Conservation (phyloP, 1,140 invertebrate species). For the Papilio aristodemus region DNA sequence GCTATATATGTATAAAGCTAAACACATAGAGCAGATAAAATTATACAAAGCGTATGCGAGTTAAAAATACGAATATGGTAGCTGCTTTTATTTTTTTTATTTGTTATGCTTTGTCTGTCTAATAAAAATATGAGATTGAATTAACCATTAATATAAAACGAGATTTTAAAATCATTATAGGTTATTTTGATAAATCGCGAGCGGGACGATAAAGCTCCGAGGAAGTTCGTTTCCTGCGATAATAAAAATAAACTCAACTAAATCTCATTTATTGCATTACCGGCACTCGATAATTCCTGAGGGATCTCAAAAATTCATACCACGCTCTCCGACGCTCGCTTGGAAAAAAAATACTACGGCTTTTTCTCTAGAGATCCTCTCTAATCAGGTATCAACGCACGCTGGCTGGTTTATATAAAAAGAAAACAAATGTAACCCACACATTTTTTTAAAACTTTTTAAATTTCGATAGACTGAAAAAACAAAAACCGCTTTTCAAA, state of each 20-base stretch:
- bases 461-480: too few species aligned
- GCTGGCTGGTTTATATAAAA: not conserved
- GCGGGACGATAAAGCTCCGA: conserved; percentile 5
- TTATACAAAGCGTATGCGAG: too few species aligned
- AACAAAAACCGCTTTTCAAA: too few species aligned
- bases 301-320: conserved; percentile 46
- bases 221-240: conserved; percentile 25
- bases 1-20: too few species aligned
- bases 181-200: not conserved
- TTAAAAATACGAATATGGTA: too few species aligned
- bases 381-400: conserved; percentile 17
- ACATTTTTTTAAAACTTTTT: too few species aligned
- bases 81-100: too few species aligned
- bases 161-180: not conserved
- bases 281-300: conserved; percentile 38
- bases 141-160: too few species aligned
- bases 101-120: too few species aligned
- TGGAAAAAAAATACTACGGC: conserved; percentile 38
- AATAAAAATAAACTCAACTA: conserved; percentile 34
- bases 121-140: too few species aligned
- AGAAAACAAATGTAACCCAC: not conserved
- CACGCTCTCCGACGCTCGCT: conserved; percentile 32
- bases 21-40: too few species aligned
- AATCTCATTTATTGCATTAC: conserved; percentile 38
- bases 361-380: not conserved